Percentiles rank a stretch among this genome's conserved stretches.
phyloP scores from a whole-genome alignment of 2,113 vertebrate species.

The Oenanthe melanoleuca region DNA sequence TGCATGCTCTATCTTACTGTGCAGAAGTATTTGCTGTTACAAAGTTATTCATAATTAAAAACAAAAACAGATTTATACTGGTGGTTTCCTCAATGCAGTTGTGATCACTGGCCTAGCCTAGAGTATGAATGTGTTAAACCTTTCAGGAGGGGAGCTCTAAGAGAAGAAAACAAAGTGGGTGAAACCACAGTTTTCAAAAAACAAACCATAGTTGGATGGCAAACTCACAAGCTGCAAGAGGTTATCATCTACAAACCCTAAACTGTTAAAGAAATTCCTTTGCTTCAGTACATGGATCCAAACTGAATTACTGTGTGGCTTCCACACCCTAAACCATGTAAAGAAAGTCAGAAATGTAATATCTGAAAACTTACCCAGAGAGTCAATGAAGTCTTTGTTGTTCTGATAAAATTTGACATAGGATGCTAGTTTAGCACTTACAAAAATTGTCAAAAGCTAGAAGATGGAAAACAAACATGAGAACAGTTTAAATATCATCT shows the following conservation, averaged over 20 bases:
- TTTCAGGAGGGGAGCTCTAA: not conserved
- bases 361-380: constrained; percentile 87
- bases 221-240: not conserved
- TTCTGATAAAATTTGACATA: constrained; percentile 98
- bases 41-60: not conserved
- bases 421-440: constrained; percentile 92
- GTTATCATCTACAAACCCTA: not conserved
- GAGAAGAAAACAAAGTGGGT: not conserved
- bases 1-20: not conserved
- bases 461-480: constrained; percentile 50
- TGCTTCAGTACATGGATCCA: not conserved
- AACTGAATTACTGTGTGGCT: not conserved
- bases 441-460: constrained; percentile 98
- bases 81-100: not conserved
- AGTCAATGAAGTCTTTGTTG: constrained; percentile 99
- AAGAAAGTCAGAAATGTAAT: not conserved
- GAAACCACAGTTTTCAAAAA: not conserved
- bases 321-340: not conserved
- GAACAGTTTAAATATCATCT: constrained; percentile 6
- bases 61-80: not conserved
- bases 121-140: not conserved
- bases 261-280: not conserved
- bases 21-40: not conserved
- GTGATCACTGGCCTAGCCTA: not conserved
- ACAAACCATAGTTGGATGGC: not conserved